These are phyloP conservation scores for Enteromius viviparus DNA, from an alignment of 2,797 vertebrate genomes.

Conservation along the genomic window DNA sequence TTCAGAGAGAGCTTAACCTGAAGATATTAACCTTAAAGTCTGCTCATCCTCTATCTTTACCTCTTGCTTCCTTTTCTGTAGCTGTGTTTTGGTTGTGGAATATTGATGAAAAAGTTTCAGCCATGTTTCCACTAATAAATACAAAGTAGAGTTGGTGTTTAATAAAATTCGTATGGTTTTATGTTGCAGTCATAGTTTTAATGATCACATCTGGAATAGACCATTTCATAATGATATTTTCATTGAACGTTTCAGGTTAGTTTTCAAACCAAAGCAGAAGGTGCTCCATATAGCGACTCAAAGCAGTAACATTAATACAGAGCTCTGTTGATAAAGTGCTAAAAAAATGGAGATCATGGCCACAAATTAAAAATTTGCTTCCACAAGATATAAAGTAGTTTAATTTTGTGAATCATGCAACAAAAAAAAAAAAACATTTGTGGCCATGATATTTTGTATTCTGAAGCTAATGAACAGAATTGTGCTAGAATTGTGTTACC, in stretches of 20 bases:
- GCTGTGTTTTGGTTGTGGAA: neutral
- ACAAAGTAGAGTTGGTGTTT: neutral
- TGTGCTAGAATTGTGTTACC: neutral
- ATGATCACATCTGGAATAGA: too few species aligned
- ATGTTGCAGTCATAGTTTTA: neutral
- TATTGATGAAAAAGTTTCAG: neutral
- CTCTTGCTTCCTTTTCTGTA: neutral
- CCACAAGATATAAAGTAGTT: neutral
- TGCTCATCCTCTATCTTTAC: constrained; percentile 61
- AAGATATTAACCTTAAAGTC: constrained; percentile 52
- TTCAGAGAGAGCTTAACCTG: constrained; percentile 58
- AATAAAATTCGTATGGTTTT: neutral
- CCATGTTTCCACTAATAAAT: neutral
- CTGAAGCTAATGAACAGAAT: neutral
- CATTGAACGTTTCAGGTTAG: constrained; percentile 1
- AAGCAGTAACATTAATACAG: neutral
- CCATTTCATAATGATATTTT: too few species aligned
- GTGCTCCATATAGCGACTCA: neutral
- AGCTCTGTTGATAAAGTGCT: neutral
- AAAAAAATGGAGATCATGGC: neutral
- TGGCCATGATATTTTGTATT: too few species aligned
- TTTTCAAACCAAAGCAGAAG: neutral
- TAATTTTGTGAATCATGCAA: too few species aligned
- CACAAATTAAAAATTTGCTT: neutral
- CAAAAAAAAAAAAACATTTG: too few species aligned